Conservation (phyloP, 1,140 invertebrate genomes). For the Pachyrhynchus sulphureomaculatus region DNA sequence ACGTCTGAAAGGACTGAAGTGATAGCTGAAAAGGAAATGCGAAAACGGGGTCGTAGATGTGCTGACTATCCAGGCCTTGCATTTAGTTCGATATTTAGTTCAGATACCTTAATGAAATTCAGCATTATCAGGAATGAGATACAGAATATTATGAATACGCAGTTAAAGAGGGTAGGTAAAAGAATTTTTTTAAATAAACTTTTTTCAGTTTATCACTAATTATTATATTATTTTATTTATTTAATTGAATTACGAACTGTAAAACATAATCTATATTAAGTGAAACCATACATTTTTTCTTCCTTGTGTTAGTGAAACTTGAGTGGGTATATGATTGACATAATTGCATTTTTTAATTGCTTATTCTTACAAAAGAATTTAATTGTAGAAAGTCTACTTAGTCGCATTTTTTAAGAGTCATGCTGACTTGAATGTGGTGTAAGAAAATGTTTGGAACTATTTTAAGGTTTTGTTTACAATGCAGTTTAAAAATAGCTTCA, state of each 20-base stretch:
- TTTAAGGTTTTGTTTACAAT: constrained; percentile 9
- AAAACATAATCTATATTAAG: too few relatives aligned
- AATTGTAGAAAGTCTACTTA: background rate
- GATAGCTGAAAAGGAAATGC: constrained; percentile 77
- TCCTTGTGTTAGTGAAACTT: too few relatives aligned
- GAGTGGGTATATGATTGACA: too few relatives aligned
- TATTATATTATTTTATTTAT: too few relatives aligned
- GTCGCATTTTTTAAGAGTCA: background rate
- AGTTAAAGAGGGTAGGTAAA: constrained; percentile 90
- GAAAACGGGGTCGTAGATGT: constrained; percentile 72
- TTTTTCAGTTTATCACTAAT: too few relatives aligned
- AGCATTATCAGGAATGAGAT: constrained; percentile 95
- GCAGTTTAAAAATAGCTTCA: constrained; percentile 1
- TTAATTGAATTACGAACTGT: too few relatives aligned
- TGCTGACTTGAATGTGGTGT: background rate
- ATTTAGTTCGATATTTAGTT: constrained; percentile 90
- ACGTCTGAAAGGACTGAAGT: constrained; percentile 85
- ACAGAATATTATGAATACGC: constrained; percentile 95
- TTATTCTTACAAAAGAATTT: background rate
- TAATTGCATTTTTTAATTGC: too few relatives aligned
- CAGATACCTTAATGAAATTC: constrained; percentile 97
- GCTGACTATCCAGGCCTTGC: constrained; percentile 90
- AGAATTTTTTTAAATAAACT: too few relatives aligned
- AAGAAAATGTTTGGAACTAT: background rate
- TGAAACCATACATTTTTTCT: too few relatives aligned